Base-by-base conservation (phyloP, 2,888 invertebrate genomes). In the Brachylomia viminalis region DNA sequence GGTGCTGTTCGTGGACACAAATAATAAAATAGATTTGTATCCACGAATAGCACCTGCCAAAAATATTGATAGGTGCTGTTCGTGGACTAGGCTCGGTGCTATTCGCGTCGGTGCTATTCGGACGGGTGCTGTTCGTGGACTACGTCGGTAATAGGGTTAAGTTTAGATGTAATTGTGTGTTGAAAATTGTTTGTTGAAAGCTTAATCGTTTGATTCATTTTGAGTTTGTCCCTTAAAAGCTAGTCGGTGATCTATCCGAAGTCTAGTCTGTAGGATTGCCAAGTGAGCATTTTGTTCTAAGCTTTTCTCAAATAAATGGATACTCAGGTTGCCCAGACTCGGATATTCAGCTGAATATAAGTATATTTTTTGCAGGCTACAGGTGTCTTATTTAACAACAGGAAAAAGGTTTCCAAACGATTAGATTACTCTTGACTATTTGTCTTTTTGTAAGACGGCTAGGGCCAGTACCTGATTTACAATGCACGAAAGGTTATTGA, bases 121-220 rank as follows among this genome's bases (percentile, higher is more conserved):
- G n/a, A n/a, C n/a, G n/a, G n/a, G n/a, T n/a, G n/a, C n/a, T n/a
- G n/a, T n/a, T n/a, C n/a, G n/a, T n/a, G n/a, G n/a, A n/a, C n/a
- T n/a, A n/a, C n/a, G n/a, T n/a, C 20, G 8, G 27, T 13, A 30
- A 8, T 27, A 56, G 81, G 52, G 58, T 79, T 80, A 59, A 68
- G 7, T 27, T 49, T 11, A 11, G 30, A 62, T 62, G 23, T 59
- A 17, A 74, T 42, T 27, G 23, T 47, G 45, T 64, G n/a, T n/a
- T n/a, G 17, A 47, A 49, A 38, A 30, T n/a, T 10, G 30, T 27
- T 15, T 15, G 0, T 27, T 27, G 10, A 45, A 52, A 45, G 23
- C 17, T n/a, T 15, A 27, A 27, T 56, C 6, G 1, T 38, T 38
- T 11, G 10, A 8, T 49, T 11, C 0, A 0, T 38, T 13, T 23